Evolutionary conservation across 1,140 invertebrate genomes (phyloP).

Genomic region (Zaprionus ornatus): DNA sequence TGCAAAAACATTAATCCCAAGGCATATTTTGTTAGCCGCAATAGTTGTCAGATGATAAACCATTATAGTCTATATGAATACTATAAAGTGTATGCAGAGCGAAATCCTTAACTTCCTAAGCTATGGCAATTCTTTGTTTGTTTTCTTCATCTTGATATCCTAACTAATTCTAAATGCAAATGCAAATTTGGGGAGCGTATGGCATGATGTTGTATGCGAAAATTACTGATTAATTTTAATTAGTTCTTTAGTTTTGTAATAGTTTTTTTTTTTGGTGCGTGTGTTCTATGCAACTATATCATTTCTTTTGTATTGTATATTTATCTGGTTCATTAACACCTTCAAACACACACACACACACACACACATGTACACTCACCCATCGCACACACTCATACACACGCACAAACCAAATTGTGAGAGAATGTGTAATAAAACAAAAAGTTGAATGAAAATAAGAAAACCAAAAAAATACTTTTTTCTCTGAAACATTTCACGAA

Average conservation of each 20-base stretch:
- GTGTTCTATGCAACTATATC: conserved; percentile 43
- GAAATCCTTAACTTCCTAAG: conserved; percentile 7
- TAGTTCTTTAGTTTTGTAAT: conserved; percentile 65
- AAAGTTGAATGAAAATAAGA: conserved; percentile 17
- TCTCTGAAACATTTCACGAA: conserved; percentile 3
- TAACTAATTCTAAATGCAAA: conserved; percentile 5
- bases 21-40: conserved; percentile 36
- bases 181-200: conserved; percentile 8
- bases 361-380: background rate
- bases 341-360: conserved; percentile 22
- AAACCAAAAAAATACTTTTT: background rate
- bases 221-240: conserved; percentile 70
- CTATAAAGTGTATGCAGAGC: background rate
- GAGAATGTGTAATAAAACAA: conserved; percentile 60
- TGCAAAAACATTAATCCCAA: conserved; percentile 10
- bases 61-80: conserved; percentile 15
- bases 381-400: background rate
- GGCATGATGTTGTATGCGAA: conserved; percentile 12
- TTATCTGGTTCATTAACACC: conserved; percentile 54
- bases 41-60: conserved; percentile 19
- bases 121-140: conserved; percentile 25
- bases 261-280: conserved; percentile 51
- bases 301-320: conserved; percentile 58
- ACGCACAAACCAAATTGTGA: conserved; percentile 21
- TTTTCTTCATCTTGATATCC: conserved; percentile 2